phyloP scores from a whole-genome alignment of 2,888 invertebrate species.

The Tetranychus truncatus region DNA sequence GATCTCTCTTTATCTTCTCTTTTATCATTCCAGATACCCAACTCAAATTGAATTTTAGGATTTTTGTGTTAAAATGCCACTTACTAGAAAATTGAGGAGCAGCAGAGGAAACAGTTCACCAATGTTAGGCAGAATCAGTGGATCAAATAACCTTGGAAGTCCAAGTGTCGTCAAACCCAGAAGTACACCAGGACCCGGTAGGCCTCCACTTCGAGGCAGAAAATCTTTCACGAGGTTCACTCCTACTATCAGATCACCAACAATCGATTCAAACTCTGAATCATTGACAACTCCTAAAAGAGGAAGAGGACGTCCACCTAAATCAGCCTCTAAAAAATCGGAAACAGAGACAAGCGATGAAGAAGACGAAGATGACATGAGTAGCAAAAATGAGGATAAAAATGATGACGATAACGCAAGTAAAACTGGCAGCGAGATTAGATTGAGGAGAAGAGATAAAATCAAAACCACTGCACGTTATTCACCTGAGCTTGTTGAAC shows the following conservation, averaged over 20 bases:
- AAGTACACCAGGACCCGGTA: background rate
- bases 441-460: conserved; percentile 20
- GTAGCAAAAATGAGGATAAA: background rate
- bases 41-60: background rate
- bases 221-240: background rate
- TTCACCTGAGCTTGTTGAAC: conserved; percentile 20
- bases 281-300: background rate
- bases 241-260: background rate
- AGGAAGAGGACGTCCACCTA: conserved; percentile 1
- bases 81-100: background rate
- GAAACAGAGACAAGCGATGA: background rate
- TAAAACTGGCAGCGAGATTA: conserved; percentile 3
- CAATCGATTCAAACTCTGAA: too few relatives aligned
- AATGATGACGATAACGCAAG: background rate
- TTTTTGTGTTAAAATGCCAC: background rate
- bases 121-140: background rate
- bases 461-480: conserved; percentile 18
- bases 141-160: background rate
- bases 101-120: background rate
- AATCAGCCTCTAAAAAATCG: background rate
- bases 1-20: background rate
- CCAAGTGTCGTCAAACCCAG: background rate
- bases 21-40: background rate
- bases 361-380: background rate
- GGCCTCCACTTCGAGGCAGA: background rate